These are phyloP conservation scores for Scelioninae gen. 2 DNA, from an alignment of 2,888 invertebrate species.

Conservation along the genomic window DNA sequence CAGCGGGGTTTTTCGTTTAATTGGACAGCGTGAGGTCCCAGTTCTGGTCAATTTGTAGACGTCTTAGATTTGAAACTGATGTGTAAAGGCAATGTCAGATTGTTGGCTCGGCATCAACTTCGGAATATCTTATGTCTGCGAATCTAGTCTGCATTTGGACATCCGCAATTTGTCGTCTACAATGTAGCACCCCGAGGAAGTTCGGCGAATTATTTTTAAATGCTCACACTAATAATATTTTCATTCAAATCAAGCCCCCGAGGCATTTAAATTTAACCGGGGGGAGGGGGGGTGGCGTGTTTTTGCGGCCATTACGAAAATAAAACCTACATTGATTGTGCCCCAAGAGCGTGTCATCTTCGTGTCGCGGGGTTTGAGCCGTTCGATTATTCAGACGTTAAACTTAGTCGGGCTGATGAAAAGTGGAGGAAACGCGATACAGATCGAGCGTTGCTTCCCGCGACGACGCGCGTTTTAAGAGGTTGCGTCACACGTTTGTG, in stretches of 20 bases:
- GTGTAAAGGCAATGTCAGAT: constrained; percentile 56
- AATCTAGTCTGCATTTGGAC: constrained; percentile 56
- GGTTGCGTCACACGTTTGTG: no score
- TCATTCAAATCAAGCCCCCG: constrained; percentile 22
- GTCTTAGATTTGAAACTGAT: constrained; percentile 58
- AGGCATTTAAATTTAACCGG: constrained; percentile 11
- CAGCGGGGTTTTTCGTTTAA: constrained; percentile 53
- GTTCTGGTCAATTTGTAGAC: constrained; percentile 57
- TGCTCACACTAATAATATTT: constrained; percentile 21
- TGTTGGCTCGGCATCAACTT: constrained; percentile 55
- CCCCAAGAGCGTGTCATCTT: no score
- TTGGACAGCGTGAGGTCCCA: constrained; percentile 54
- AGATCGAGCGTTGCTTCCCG: no score
- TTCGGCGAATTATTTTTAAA: constrained; percentile 37
- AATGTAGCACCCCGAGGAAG: not conserved
- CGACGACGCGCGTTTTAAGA: no score
- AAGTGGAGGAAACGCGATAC: no score
- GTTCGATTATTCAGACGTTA: no score
- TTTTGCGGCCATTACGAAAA: not conserved
- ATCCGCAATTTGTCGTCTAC: constrained; percentile 43
- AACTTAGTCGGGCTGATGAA: no score
- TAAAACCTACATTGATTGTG: not conserved
- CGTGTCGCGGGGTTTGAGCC: no score
- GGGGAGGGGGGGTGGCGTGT: no score
- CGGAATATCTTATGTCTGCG: constrained; percentile 53